Base-by-base conservation (phyloP, 2,797 vertebrate genomes). In the Acanthurus tractus region DNA sequence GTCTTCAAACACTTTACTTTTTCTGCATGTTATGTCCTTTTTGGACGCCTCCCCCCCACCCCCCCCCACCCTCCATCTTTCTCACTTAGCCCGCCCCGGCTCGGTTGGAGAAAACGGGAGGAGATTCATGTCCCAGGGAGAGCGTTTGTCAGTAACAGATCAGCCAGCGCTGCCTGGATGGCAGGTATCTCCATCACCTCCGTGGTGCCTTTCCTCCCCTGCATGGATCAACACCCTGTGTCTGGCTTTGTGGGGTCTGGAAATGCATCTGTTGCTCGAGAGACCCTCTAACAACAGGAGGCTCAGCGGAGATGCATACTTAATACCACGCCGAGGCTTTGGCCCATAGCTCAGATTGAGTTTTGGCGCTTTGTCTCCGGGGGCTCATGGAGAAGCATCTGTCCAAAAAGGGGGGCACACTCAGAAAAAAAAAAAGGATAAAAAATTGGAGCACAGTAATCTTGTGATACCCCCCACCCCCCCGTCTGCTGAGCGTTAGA, bases 141-240 rank as follows among this genome's bases (percentile, higher is more conserved):
- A 86, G 88, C 87, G 79, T 93, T 91, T 93, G 93, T 93, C 92
- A 91, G 93, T 93, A 93, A 93, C 90, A 63, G 91, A 93, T 92
- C 90, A 90, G 90, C 87, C 58, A 14, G 67, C 73, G 76, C 83
- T 65, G 86, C 84, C 63, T 66, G 18, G 12, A 63, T 92, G 93
- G 91, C 93, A 93, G 92, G 88, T 89, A 92, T 79, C 88, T 94
- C 90, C 85, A 94, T 94, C 92, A 94, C 86, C 85, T 83, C 85
- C 9, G 55, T 67, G 78, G 87, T 80, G 86, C 73, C 76, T 89
- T 77, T 71, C 87, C 87, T 87, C 84, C 86, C 86, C 79, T 76
- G 76, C 89, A 90, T 86, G 84, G 91, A 94, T 93, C 91, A 89
- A 72, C 64, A 87, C 83, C 81, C 78, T 52, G 72, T 78, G 86